Conservation (phyloP, 2,888 invertebrate species). For the Caradrina kadenii region DNA sequence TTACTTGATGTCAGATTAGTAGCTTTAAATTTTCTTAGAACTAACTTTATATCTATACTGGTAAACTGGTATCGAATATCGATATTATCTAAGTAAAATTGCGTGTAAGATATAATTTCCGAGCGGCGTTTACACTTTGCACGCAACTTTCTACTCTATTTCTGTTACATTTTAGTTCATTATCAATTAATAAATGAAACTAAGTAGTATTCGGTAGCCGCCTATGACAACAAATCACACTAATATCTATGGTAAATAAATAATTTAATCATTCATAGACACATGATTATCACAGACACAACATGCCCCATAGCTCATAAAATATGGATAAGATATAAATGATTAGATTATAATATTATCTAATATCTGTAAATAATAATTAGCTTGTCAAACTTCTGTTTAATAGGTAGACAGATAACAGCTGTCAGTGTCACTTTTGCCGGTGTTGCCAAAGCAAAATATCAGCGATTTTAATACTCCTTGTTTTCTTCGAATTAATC, state of each 20-base stretch:
- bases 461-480: not conserved
- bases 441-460: not conserved
- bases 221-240: conserved; percentile 3
- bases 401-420: not conserved
- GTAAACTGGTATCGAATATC: too few species aligned
- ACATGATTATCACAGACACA: conserved; percentile 1
- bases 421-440: not conserved
- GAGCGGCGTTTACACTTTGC: too few species aligned
- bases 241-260: conserved; percentile 7
- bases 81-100: too few species aligned
- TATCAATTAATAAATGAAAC: too few species aligned
- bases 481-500: conserved; percentile 18
- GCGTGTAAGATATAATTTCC: too few species aligned
- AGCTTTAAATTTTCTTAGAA: too few species aligned
- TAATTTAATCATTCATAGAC: not conserved
- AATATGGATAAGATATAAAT: conserved; percentile 7
- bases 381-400: not conserved
- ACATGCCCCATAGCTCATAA: not conserved
- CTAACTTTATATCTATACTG: too few species aligned
- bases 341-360: not conserved
- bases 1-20: too few species aligned
- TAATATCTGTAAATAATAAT: not conserved
- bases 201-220: too few species aligned
- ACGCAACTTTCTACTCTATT: too few species aligned
- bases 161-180: too few species aligned